A percentile compares a stretch with the other conserved stretches of the same genome.
Conservation (phyloP, 2,113 vertebrate genomes). For the Nanger granti region DNA sequence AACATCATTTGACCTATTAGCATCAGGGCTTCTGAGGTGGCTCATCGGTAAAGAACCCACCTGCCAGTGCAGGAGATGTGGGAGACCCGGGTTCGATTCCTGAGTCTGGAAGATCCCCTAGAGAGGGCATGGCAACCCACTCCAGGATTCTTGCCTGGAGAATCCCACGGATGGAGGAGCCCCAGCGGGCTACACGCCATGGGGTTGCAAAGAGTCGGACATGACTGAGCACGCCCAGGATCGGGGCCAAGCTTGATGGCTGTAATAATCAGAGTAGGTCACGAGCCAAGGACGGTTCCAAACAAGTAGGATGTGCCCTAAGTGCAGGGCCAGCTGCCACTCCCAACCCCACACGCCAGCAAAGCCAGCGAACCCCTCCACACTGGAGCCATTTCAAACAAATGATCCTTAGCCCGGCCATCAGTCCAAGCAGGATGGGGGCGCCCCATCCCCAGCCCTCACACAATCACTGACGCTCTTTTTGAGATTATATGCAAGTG, state of each 20-base stretch:
- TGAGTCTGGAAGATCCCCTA: background rate
- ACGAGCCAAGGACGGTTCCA: background rate
- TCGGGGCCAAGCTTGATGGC: background rate
- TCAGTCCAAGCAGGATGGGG: background rate
- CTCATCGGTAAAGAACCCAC: background rate
- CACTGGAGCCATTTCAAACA: rapidly evolving
- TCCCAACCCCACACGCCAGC: too few relatives aligned
- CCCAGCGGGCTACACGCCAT: background rate
- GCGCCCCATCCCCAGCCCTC: background rate
- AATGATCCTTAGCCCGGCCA: background rate
- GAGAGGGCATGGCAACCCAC: background rate
- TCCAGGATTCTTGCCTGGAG: background rate
- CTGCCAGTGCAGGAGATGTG: background rate
- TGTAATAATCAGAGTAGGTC: background rate
- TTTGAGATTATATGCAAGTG: background rate
- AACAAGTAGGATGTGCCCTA: rapidly evolving
- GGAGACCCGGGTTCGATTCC: background rate
- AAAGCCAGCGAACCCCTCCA: background rate
- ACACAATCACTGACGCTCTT: background rate
- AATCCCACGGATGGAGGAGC: background rate
- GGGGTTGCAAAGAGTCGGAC: background rate
- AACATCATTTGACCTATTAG: background rate
- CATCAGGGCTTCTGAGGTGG: background rate
- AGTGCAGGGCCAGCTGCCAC: rapidly evolving
- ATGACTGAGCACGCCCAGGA: background rate